Evolutionary conservation across 30 jellyfish, hydroid and myxozoan genomes (phyloP).

Genomic region (Aurelia sp.): DNA sequence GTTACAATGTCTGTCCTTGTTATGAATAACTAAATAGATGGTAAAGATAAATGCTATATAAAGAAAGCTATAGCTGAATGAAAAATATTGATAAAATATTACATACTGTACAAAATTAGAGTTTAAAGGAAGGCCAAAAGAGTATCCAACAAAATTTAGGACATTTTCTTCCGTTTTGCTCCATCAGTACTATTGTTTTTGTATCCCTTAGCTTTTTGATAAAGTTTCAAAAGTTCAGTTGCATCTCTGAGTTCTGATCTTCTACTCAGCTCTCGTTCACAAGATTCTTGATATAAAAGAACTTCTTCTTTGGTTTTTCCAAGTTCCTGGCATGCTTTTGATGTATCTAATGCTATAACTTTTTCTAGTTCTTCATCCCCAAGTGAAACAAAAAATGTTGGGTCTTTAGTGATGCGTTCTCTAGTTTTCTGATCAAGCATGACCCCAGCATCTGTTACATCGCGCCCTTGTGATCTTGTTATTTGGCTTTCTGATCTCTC

Average conservation of each 20-base stretch:
- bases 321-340: constrained; percentile 22
- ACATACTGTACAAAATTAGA: too few species aligned
- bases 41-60: too few species aligned
- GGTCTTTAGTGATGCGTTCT: constrained; percentile 31
- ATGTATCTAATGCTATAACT: constrained; percentile 30
- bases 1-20: too few species aligned
- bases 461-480: constrained; percentile 23
- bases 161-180: neutral
- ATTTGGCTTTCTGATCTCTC: constrained; percentile 59
- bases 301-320: constrained; percentile 25
- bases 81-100: too few species aligned
- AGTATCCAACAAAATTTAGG: too few species aligned
- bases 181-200: neutral
- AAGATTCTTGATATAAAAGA: constrained; percentile 43
- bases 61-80: too few species aligned
- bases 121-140: too few species aligned
- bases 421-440: constrained; percentile 10
- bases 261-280: constrained; percentile 52
- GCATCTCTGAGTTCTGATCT: constrained; percentile 63
- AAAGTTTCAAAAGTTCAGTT: constrained; percentile 9
- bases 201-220: neutral
- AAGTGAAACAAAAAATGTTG: constrained; percentile 43
- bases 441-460: constrained; percentile 48
- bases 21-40: too few species aligned
- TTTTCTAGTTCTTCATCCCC: constrained; percentile 46